Evolutionary conservation across 2,797 vertebrate genomes (phyloP).

Genomic region (Acomys russatus): DNA sequence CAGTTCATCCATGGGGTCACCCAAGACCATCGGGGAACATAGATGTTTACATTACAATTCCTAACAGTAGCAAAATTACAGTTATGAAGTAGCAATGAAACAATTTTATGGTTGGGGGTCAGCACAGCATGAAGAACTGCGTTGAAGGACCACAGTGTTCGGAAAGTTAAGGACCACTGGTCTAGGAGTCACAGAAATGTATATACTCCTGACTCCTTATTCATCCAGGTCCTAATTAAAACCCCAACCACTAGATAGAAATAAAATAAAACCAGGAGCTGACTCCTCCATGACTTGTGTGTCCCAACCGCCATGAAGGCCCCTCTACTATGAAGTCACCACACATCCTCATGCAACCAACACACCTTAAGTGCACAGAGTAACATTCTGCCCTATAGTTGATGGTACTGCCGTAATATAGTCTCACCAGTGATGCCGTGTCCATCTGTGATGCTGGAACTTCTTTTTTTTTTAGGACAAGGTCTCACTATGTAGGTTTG

Average conservation of each 20-base stretch:
- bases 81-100: too few relatives aligned
- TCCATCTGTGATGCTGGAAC: neutral
- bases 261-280: neutral
- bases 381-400: neutral
- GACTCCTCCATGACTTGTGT: neutral
- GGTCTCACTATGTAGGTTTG: neutral
- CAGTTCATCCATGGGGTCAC: too few relatives aligned
- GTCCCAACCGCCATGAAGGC: neutral
- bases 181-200: neutral
- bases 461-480: neutral
- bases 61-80: too few relatives aligned
- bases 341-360: neutral
- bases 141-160: too few relatives aligned
- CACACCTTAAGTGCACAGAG: neutral
- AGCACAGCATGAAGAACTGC: too few relatives aligned
- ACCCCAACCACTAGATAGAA: neutral
- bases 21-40: too few relatives aligned
- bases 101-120: too few relatives aligned
- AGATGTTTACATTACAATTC: too few relatives aligned
- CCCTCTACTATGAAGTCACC: neutral
- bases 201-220: neutral
- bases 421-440: too few relatives aligned
- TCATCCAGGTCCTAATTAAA: neutral
- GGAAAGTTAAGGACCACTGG: too few relatives aligned
- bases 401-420: neutral